phyloP scores from a whole-genome alignment of 2,888 invertebrate genomes.

The Cepaea hortensis region DNA sequence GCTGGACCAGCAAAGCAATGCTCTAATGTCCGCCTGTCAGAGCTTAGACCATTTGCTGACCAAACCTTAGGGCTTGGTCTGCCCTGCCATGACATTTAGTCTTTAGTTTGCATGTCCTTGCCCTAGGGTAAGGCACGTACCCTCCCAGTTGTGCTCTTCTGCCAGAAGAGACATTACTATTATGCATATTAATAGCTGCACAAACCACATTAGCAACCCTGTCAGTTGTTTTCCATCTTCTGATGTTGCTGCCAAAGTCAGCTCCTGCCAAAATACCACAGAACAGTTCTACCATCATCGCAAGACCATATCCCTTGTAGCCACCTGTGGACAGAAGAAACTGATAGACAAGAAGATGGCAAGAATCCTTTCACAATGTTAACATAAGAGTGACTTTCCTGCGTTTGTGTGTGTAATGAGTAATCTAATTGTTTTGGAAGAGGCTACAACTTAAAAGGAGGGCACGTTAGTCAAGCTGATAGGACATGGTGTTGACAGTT shows the following conservation, averaged over 20 bases:
- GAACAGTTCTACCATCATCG: conserved; percentile 89
- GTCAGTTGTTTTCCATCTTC: conserved; percentile 73
- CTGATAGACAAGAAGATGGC: not conserved
- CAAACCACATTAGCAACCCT: conserved; percentile 49
- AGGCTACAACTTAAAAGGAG: too few species aligned
- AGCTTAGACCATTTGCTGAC: too few species aligned
- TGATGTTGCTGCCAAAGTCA: conserved; percentile 81
- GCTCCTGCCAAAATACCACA: conserved; percentile 86
- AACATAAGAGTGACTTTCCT: too few species aligned
- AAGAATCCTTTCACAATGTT: not conserved
- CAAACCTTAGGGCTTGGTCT: not conserved
- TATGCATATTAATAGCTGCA: not conserved
- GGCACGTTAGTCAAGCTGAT: too few species aligned
- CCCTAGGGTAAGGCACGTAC: too few species aligned
- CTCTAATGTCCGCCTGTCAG: too few species aligned
- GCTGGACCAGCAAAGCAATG: too few species aligned
- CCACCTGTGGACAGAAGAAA: conserved; percentile 60
- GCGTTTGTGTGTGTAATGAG: too few species aligned
- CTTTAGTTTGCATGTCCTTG: not conserved
- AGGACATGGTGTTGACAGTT: too few species aligned
- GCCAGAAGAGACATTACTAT: not conserved
- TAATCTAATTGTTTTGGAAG: too few species aligned
- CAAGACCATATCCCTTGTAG: conserved; percentile 78
- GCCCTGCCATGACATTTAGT: not conserved
- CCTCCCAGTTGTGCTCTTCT: too few species aligned